Evolutionary conservation across 2,888 invertebrate genomes (phyloP), one percentile per base, ranked within the genome.

Genomic region (Polydrusus pterygomalis): DNA sequence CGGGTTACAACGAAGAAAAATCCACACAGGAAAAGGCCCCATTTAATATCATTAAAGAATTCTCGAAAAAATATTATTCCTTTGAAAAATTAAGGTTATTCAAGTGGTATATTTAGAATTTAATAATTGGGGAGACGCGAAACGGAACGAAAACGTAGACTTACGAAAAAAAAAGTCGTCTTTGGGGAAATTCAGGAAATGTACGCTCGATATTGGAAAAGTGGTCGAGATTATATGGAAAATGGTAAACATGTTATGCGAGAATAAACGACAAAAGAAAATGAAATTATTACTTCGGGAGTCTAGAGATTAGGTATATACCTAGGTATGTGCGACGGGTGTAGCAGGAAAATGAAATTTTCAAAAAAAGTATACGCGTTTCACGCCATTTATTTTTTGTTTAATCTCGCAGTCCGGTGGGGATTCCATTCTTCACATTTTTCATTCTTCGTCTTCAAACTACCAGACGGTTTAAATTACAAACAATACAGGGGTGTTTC

Each of bases 101-200:
- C 51, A 51, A 51, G 51, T 20, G 20, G 51, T 20, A 51, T 11
- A 20, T 51, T 51, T 51, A 3, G 51, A 51, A 51, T 51, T 51
- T 20, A 18, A 51, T 51, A 51, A 51, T 20, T 51, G 51, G 3
- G 6, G 20, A 47, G 15, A 17, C 1, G 25, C 25, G 5, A 1
- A 25, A 25, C 47, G 47, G 8, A 18, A 51, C 9, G 51, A 51
- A 20, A 51, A 20, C 18, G 51, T 18, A 56, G 18, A 20, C 30
- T n/a, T 56, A 11, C 54, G 7, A n/a, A 13, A 56, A 56, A 47
- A 56, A 47, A 56, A 56, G n/a, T 30, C n/a, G 30, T 18, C 54
- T 56, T 25, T 30, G 8, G 54, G 54, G 54, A 56, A 56, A 56
- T 56, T 56, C 13, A n/a, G n/a, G 30, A 56, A 56, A 56, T 56